Conservation (phyloP, 2,113 vertebrate species). For the Plectropomus leopardus region DNA sequence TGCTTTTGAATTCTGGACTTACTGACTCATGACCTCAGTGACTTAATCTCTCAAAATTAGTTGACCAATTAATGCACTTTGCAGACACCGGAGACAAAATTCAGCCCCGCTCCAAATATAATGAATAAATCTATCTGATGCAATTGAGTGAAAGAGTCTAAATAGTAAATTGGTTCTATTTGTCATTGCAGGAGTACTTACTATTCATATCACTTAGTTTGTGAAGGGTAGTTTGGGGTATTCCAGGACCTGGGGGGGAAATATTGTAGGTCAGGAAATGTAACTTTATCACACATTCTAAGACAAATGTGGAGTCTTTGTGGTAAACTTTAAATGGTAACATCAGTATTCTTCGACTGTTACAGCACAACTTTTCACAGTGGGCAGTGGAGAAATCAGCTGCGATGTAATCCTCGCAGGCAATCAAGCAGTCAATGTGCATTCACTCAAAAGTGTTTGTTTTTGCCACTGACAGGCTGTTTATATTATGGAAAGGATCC, state of each 20-base stretch:
- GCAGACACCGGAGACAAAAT: background rate
- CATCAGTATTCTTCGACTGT: no score
- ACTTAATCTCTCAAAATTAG: background rate
- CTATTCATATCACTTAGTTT: conserved; percentile 71
- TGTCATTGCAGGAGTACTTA: conserved; percentile 61
- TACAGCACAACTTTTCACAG: no score
- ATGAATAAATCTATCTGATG: conserved; percentile 16
- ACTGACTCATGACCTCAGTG: background rate
- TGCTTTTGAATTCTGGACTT: background rate
- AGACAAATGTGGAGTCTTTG: background rate
- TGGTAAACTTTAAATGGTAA: no score
- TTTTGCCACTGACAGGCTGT: no score
- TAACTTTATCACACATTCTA: background rate
- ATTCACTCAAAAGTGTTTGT: no score
- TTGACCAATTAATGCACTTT: conserved; percentile 22
- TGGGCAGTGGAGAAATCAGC: no score
- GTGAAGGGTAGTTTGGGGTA: conserved; percentile 80
- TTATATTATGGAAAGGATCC: no score
- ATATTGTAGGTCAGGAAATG: background rate
- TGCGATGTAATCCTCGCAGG: no score
- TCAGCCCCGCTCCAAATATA: background rate
- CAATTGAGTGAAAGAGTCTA: conserved; percentile 15
- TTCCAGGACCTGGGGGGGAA: conserved; percentile 75
- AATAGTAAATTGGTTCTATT: conserved; percentile 11
- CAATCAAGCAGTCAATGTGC: no score